Evolutionary conservation across 2,797 vertebrate genomes (phyloP).

Genomic region (Streptopelia turtur): DNA sequence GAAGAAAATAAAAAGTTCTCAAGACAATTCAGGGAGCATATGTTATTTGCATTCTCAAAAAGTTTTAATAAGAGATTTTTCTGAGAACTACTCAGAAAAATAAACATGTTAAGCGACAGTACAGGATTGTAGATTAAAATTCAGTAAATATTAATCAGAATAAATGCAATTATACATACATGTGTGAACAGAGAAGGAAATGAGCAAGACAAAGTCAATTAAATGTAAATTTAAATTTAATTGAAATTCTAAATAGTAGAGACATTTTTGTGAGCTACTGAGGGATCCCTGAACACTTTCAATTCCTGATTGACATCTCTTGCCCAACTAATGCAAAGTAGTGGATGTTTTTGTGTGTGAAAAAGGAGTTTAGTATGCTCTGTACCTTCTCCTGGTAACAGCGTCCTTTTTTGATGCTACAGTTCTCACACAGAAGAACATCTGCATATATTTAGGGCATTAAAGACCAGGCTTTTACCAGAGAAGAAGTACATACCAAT

Average conservation of each 20-base stretch:
- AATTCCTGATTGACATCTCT: constrained; percentile 41
- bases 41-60: background rate
- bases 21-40: background rate
- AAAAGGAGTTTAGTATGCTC: background rate
- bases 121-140: constrained; percentile 34
- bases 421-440: background rate
- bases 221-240: constrained; percentile 67
- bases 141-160: constrained; percentile 67
- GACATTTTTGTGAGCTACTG: constrained; percentile 12
- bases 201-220: constrained; percentile 63
- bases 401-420: background rate
- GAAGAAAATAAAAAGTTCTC: background rate
- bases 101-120: background rate
- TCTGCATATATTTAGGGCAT: background rate
- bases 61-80: background rate
- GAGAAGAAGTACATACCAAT: background rate
- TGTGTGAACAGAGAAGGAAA: constrained; percentile 53
- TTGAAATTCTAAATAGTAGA: constrained; percentile 56
- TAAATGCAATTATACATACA: constrained; percentile 56
- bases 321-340: background rate
- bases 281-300: constrained; percentile 13
- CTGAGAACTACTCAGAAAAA: background rate
- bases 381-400: background rate
- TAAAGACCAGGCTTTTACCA: background rate
- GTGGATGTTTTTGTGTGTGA: background rate